Evolutionary conservation across 2,888 invertebrate species (phyloP), one percentile per base, ranked within the genome.

Genomic region (Rotaria sp.): DNA sequence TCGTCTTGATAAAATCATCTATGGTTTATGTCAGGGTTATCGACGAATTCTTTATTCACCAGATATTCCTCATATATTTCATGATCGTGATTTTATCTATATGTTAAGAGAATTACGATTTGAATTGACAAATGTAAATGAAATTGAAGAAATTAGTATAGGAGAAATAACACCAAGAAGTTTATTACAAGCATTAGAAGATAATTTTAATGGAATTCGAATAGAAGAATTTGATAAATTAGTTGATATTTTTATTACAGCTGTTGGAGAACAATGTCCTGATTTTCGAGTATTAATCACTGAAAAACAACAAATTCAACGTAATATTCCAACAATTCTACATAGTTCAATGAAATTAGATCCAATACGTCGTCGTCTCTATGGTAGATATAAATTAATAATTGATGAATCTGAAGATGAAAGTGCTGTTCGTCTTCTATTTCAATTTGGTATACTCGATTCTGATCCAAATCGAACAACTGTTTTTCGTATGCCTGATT

Each of bases 31-130:
- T 45, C 24, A 80, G 45, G 45, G 80, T 13, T 80, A 80, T 45
- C 41, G 80, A 80, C 7, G 10, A 45, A 8, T 80, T 41, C 26
- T 80, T 24, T 5, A 4, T 15, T 41, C 80, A 45, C 26, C 26
- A 26, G 41, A 80, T n/a, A 80, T 80, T 80, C 80, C 80, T 13
- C 80, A 80, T 41, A 80, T 80, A 41, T 80, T 41, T 80, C 80
- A 80, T n/a, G 80, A 80, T 80, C 80, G 80, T 13, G 80, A 80
- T 80, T 80, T 80, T 80, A 80, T 80, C 4, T 80, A 80, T 45
- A 80, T 80, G 80, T n/a, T 80, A 26, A 21, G 80, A 24, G 80
- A 80, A 80, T 45, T 80, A 45, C 26, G 80, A 26, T 80, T 80
- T 80, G 80, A 80, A 80, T 45, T 80, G 15, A 67, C 3, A 11